Percentiles rank a stretch among this genome's conserved stretches.
Evolutionary conservation across 2,888 invertebrate genomes (phyloP).

Genomic region (Cerastoderma edule): DNA sequence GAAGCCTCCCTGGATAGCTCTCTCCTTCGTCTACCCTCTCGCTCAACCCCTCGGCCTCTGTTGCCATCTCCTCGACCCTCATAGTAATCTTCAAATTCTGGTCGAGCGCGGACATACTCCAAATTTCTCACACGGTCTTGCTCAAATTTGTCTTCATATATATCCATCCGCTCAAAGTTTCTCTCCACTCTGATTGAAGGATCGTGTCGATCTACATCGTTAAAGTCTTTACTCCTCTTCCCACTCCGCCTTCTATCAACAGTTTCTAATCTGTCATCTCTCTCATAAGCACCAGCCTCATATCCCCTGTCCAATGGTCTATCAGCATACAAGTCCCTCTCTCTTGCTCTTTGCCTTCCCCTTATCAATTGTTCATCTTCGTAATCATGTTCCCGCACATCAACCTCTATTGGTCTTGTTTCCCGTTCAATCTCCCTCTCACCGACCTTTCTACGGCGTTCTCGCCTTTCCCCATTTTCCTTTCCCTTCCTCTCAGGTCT

Average conservation of each 20-base stretch:
- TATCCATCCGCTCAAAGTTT: slow-evolving; percentile 44
- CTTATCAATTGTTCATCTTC: neutral
- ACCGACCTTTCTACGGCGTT: slow-evolving; percentile 20
- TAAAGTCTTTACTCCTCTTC: slow-evolving; percentile 15
- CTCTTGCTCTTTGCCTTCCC: slow-evolving; percentile 24
- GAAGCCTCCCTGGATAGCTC: slow-evolving; percentile 10
- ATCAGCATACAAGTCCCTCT: slow-evolving; percentile 45
- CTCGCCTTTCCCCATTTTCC: slow-evolving; percentile 22
- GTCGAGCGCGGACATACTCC: slow-evolving; percentile 37
- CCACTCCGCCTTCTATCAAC: slow-evolving; percentile 14
- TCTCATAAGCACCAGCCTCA: slow-evolving; percentile 41
- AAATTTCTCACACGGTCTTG: slow-evolving; percentile 41
- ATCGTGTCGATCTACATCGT: slow-evolving; percentile 41
- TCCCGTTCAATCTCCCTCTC: slow-evolving; percentile 6
- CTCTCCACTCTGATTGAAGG: slow-evolving; percentile 37
- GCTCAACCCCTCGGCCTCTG: slow-evolving; percentile 31
- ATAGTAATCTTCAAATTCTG: slow-evolving; percentile 51
- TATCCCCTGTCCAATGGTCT: slow-evolving; percentile 38
- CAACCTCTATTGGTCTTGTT: neutral
- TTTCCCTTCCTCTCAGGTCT: slow-evolving; percentile 30
- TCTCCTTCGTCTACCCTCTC: slow-evolving; percentile 17
- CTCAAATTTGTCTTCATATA: slow-evolving; percentile 51
- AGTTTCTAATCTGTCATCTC: slow-evolving; percentile 26
- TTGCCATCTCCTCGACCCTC: slow-evolving; percentile 32
- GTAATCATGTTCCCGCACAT: slow-evolving; percentile 9